phyloP scores from a whole-genome alignment of 2,113 vertebrate species.

The Arizona elegans region DNA sequence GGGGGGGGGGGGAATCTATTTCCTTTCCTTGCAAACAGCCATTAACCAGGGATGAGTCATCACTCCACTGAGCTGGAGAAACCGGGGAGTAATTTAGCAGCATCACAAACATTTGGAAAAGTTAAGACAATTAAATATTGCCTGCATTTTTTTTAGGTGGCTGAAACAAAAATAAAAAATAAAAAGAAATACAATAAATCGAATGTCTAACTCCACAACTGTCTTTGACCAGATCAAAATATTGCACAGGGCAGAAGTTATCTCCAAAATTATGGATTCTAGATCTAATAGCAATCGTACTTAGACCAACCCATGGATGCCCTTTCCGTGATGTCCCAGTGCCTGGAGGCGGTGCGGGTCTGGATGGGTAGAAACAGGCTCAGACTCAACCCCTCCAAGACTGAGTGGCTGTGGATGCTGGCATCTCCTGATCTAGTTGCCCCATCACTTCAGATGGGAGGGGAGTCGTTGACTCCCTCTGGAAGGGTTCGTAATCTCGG shows the following conservation, averaged over 20 bases:
- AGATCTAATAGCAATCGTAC: neutral
- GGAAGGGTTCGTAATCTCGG: too few relatives aligned
- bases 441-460: too few relatives aligned
- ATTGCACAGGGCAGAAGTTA: neutral
- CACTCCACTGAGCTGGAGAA: neutral
- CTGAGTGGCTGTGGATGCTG: too few relatives aligned
- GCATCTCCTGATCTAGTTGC: too few relatives aligned
- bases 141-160: neutral
- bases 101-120: neutral
- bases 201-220: neutral
- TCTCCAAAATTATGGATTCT: neutral
- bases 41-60: slow-evolving; percentile 1
- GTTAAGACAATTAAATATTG: neutral
- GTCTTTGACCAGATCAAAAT: neutral
- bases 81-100: neutral
- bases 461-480: too few relatives aligned
- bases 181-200: neutral
- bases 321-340: too few relatives aligned
- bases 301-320: too few relatives aligned
- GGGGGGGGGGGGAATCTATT: slow-evolving; percentile 11
- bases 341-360: too few relatives aligned
- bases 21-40: slow-evolving; percentile 32
- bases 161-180: neutral
- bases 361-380: too few relatives aligned
- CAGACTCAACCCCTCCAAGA: too few relatives aligned